phyloP scores from a whole-genome alignment of 2,797 vertebrate species.

The Strix occidentalis region DNA sequence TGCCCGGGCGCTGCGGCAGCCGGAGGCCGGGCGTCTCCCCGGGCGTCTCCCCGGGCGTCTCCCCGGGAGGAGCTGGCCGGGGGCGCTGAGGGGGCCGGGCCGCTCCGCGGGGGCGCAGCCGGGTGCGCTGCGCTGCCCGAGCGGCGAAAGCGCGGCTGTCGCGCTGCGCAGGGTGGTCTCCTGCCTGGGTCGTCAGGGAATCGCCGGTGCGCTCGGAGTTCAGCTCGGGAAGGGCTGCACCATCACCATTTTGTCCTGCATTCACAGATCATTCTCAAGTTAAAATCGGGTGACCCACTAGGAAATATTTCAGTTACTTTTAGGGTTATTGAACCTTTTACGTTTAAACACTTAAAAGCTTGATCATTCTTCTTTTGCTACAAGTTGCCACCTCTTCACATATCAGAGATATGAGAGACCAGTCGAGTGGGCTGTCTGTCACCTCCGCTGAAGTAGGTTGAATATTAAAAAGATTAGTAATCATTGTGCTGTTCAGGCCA shows the following conservation, averaged over 20 bases:
- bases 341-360: background rate
- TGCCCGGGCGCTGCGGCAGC: too few species aligned
- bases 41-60: too few species aligned
- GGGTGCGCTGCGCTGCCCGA: too few species aligned
- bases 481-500: background rate
- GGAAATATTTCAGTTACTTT: background rate
- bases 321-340: background rate
- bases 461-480: background rate
- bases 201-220: background rate
- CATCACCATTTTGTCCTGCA: background rate
- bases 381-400: fast-evolving
- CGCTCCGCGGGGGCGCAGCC: too few species aligned
- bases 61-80: too few species aligned
- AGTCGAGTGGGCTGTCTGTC: background rate
- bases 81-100: too few species aligned
- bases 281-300: background rate
- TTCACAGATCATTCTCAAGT: background rate
- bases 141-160: background rate
- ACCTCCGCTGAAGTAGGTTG: fast-evolving
- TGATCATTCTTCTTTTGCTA: background rate
- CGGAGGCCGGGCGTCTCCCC: too few species aligned
- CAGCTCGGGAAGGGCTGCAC: background rate
- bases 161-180: background rate
- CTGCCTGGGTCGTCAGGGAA: background rate
- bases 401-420: too few species aligned